A percentile compares a stretch with the other conserved stretches of the same genome.
Evolutionary conservation across 2,797 vertebrate genomes (phyloP).

Genomic region (Ciconia nigra): DNA sequence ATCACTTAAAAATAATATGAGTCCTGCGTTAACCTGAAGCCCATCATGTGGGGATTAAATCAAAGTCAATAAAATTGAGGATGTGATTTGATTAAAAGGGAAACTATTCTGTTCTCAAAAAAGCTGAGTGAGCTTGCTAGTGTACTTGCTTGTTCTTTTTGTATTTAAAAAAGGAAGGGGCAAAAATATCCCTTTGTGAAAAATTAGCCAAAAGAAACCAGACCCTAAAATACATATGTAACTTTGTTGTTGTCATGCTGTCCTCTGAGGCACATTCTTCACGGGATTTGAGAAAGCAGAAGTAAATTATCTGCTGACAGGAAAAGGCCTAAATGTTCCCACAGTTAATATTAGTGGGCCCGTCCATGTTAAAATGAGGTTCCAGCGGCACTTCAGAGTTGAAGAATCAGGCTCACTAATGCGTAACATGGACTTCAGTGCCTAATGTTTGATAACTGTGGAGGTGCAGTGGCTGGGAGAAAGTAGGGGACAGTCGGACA

Average conservation of each 20-base stretch:
- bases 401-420: not conserved
- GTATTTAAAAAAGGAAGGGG: not conserved
- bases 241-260: not conserved
- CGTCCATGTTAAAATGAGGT: not conserved
- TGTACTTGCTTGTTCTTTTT: not conserved
- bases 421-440: not conserved
- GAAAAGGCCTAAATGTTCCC: slow-evolving; percentile 27
- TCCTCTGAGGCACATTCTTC: not conserved
- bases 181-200: not conserved
- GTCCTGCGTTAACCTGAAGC: not conserved
- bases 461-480: not conserved
- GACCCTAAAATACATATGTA: not conserved
- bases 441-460: not conserved
- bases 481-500: not conserved
- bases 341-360: not conserved
- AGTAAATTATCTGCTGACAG: not conserved
- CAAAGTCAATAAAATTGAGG: not conserved
- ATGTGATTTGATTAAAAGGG: not conserved
- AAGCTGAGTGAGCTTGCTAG: not conserved
- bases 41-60: not conserved
- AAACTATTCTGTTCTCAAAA: not conserved
- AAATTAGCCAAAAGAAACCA: not conserved
- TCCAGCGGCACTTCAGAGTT: not conserved
- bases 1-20: not conserved
- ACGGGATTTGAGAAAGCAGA: not conserved